phyloP scores from a whole-genome alignment of 53 echinoderm and acorn worm genomes.

The Astropecten irregularis region DNA sequence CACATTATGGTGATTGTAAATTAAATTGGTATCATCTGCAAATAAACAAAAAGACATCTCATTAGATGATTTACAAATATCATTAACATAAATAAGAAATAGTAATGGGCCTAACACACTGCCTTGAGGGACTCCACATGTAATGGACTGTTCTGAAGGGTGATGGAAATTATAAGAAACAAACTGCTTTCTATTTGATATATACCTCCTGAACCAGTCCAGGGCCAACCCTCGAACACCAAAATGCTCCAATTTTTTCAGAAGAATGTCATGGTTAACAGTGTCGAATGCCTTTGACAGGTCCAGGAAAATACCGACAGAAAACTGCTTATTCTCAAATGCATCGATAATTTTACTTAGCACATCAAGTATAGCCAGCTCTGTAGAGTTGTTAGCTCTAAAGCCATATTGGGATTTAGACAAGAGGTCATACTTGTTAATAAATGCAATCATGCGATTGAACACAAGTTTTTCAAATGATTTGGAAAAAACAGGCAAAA shows the following conservation, averaged over 20 bases:
- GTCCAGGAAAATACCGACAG: conserved; percentile 1
- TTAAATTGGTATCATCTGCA: not conserved
- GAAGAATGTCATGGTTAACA: too few relatives aligned
- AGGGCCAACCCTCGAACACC: not conserved
- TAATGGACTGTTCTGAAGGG: not conserved
- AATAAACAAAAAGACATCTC: not conserved
- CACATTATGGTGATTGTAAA: conserved; percentile 1
- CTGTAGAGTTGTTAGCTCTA: not conserved
- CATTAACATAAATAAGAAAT: not conserved
- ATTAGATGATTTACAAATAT: not conserved
- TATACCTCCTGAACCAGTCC: not conserved
- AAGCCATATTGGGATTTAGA: not conserved
- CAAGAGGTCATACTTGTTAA: not conserved
- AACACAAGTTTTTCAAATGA: not conserved
- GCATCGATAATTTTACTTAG: conserved; percentile 1
- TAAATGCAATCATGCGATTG: conserved; percentile 9
- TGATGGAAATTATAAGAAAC: not conserved
- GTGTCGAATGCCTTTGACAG: not conserved
- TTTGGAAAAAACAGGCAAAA: conserved; percentile 6
- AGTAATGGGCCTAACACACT: not conserved
- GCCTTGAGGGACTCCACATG: not conserved
- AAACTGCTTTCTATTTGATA: conserved; percentile 9
- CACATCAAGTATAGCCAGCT: not conserved
- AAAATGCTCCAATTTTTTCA: not conserved
- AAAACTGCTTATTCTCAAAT: not conserved